Evolutionary conservation across 2,888 invertebrate genomes (phyloP).

Genomic region (Drosophila neutralis): DNA sequence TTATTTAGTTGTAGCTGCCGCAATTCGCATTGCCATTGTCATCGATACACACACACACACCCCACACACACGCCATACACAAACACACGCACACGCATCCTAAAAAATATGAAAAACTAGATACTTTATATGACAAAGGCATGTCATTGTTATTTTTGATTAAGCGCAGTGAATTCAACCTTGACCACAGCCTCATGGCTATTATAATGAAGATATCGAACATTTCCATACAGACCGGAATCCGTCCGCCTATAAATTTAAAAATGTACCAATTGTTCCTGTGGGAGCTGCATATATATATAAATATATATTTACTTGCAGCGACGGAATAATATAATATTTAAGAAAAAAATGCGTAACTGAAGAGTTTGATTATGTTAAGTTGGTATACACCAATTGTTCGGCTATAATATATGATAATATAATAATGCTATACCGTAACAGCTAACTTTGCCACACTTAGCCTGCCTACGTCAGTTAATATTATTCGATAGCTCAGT

Average conservation of each 20-base stretch:
- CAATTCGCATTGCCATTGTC: conserved; percentile 34
- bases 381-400: background rate
- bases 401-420: background rate
- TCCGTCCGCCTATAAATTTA: background rate
- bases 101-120: conserved; percentile 6
- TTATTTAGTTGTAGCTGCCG: conserved; percentile 35
- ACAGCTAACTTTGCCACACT: background rate
- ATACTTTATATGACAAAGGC: background rate
- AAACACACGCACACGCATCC: conserved; percentile 1
- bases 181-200: background rate
- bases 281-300: background rate
- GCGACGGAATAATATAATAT: background rate
- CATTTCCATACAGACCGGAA: background rate
- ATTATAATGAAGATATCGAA: background rate
- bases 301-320: no score
- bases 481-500: background rate
- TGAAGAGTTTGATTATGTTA: background rate
- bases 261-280: background rate
- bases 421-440: background rate
- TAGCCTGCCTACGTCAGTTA: background rate
- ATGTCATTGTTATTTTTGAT: background rate
- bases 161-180: background rate
- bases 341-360: background rate
- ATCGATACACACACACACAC: conserved; percentile 26
- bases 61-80: background rate